Base-by-base conservation (phyloP, 2,113 vertebrate genomes). In the Donacobius atricapilla region DNA sequence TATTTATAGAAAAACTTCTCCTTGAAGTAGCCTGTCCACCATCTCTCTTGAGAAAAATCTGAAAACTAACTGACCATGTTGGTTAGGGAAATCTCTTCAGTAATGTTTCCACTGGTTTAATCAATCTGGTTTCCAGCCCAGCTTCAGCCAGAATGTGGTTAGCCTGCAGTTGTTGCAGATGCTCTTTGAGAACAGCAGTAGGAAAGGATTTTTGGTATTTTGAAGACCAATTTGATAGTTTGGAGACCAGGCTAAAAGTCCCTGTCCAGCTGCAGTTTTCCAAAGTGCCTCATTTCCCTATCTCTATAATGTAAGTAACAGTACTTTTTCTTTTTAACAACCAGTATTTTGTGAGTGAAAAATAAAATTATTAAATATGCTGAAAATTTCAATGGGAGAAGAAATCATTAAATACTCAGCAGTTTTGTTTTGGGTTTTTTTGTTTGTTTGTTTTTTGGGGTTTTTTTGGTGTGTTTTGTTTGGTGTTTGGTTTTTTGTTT, bases 141-240 rank as follows among this genome's bases (percentile, higher is more conserved):
- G 35, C 33, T 86, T 77, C 88, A 88, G 54, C 35, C 83, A 86
- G 71, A 93, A 77, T 42, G 54, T 70, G 75, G 54, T 86, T 88
- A 80, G 42, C 27, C 47, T 73, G 56, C 57, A 66, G 33, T 92
- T 90, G 57, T 39, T 77, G 64, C 71, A 95, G 79, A 76, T 94
- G 71, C 23, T 90, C 14, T 50, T 61, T 69, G 63, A 96, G 40
- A 88, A 51, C 14, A 92, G 47, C 63, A 54, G 10, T 37, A 58
- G 6, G 51, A 88, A 56, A 63, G 50, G 45, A 33, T 68, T 75
- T 56, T 50, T 12, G 16, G 54, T 86, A 65, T 42, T 86, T 72
- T 73, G 50, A 87, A 96, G 75, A 68, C 18, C 17, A 53, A 10
- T 19, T 70, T 82, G 40, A 35, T 70, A 57, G 53, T 76, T 35